phyloP scores from a whole-genome alignment of 2,797 vertebrate genomes.

The Anolis apletophallus region DNA sequence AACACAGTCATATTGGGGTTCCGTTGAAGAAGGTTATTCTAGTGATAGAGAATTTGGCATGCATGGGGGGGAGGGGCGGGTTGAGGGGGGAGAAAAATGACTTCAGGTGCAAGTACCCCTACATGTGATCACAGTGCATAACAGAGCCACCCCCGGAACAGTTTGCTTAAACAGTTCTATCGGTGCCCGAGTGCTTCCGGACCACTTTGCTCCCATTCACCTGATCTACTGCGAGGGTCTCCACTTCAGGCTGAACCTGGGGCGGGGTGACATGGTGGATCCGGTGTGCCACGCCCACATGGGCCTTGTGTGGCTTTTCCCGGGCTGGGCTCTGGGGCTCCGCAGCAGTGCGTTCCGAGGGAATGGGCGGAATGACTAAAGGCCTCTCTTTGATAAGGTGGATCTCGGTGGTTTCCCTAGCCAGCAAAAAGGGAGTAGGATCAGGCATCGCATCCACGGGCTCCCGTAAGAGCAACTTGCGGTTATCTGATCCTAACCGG shows the following conservation, averaged over 20 bases:
- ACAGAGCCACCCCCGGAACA: background rate
- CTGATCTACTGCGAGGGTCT: slow-evolving; percentile 95
- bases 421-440: slow-evolving; percentile 93
- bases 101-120: slow-evolving; percentile 69
- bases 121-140: slow-evolving; percentile 76
- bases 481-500: slow-evolving; percentile 86
- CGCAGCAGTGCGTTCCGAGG: slow-evolving; percentile 79
- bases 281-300: slow-evolving; percentile 93
- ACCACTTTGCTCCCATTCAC: slow-evolving; percentile 88
- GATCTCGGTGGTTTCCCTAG: slow-evolving; percentile 86
- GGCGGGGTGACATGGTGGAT: slow-evolving; percentile 82
- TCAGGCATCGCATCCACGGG: slow-evolving; percentile 95
- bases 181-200: slow-evolving; percentile 90
- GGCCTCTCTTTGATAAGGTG: slow-evolving; percentile 90
- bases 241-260: slow-evolving; percentile 82
- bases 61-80: slow-evolving; percentile 65
- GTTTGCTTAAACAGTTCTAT: slow-evolving; percentile 93
- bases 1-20: slow-evolving; percentile 54
- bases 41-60: slow-evolving; percentile 76
- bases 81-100: slow-evolving; percentile 54
- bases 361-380: slow-evolving; percentile 91
- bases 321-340: slow-evolving; percentile 84
- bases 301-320: slow-evolving; percentile 87
- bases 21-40: slow-evolving; percentile 56
- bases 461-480: slow-evolving; percentile 90